Percentiles rank a stretch among this genome's conserved stretches.
These are phyloP conservation scores for Amyelois transitella DNA, from an alignment of 1,140 invertebrate genomes.

Conservation along the genomic window DNA sequence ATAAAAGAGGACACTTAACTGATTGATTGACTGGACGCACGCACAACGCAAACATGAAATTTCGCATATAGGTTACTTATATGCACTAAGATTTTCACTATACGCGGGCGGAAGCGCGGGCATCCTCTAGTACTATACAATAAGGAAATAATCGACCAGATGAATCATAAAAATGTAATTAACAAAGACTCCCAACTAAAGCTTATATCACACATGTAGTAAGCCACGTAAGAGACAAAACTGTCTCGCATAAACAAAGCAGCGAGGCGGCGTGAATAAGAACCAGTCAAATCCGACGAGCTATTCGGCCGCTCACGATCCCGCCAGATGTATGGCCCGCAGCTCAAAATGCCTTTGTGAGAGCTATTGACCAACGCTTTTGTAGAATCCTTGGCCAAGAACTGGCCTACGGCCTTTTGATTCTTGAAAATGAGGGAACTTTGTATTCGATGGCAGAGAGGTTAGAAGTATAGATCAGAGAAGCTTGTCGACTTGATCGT, in stretches of 20 bases:
- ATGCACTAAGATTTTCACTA: too few relatives aligned
- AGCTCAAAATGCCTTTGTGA: background rate
- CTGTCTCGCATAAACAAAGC: constrained; percentile 41
- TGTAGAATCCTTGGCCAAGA: constrained; percentile 3
- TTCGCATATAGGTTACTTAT: too few relatives aligned
- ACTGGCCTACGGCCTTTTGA: background rate
- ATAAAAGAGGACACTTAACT: too few relatives aligned
- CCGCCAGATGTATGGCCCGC: constrained; percentile 42
- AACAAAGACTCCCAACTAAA: too few relatives aligned
- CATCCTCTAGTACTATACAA: too few relatives aligned
- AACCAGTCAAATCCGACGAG: constrained; percentile 46
- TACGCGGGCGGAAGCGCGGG: too few relatives aligned
- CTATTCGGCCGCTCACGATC: constrained; percentile 49
- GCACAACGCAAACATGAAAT: too few relatives aligned
- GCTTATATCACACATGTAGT: constrained; percentile 7
- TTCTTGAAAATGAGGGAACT: too few relatives aligned
- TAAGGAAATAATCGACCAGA: background rate
- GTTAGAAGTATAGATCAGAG: too few relatives aligned
- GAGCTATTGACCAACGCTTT: constrained; percentile 8
- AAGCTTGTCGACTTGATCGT: too few relatives aligned
- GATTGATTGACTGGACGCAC: too few relatives aligned
- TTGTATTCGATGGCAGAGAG: too few relatives aligned
- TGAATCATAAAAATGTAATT: background rate
- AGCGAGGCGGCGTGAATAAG: constrained; percentile 29
- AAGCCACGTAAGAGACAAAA: constrained; percentile 18